phyloP scores from a whole-genome alignment of 1,140 invertebrate species.

The Caenorhabditis remanei region DNA sequence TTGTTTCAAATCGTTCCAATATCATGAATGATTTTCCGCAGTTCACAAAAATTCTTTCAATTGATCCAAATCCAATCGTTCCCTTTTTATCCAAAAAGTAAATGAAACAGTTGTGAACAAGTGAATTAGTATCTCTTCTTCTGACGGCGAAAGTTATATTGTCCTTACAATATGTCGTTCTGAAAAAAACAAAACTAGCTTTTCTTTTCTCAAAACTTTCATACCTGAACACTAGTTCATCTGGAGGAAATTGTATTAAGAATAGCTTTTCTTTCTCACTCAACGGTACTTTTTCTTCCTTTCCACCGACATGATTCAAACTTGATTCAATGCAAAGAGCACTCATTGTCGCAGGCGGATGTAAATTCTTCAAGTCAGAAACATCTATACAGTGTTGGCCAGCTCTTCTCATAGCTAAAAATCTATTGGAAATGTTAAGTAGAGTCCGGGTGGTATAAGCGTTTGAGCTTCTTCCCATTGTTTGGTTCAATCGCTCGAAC shows the following conservation, averaged over 20 bases:
- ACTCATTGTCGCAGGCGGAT: background rate
- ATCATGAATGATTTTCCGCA: background rate
- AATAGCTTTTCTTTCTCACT: no score
- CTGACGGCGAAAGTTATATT: background rate
- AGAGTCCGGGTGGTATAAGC: background rate
- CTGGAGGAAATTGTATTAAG: no score
- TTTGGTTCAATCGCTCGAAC: background rate
- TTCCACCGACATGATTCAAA: no score
- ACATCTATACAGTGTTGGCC: background rate
- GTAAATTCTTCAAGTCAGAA: background rate
- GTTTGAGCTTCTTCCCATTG: background rate
- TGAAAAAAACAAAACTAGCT: background rate
- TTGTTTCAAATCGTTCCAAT: background rate
- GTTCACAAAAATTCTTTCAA: background rate
- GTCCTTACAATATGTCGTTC: background rate
- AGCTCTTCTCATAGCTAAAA: background rate
- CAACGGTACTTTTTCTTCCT: no score
- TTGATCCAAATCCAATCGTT: background rate
- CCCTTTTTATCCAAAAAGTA: background rate
- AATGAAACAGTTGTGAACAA: background rate
- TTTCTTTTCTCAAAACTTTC: background rate
- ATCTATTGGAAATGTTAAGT: background rate
- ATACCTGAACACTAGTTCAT: no score
- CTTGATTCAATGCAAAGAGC: background rate
- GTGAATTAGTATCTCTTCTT: background rate